Evolutionary conservation across 1,140 invertebrate species (phyloP), one percentile per base, ranked within the genome.

Genomic region (Heterodera schachtii): DNA sequence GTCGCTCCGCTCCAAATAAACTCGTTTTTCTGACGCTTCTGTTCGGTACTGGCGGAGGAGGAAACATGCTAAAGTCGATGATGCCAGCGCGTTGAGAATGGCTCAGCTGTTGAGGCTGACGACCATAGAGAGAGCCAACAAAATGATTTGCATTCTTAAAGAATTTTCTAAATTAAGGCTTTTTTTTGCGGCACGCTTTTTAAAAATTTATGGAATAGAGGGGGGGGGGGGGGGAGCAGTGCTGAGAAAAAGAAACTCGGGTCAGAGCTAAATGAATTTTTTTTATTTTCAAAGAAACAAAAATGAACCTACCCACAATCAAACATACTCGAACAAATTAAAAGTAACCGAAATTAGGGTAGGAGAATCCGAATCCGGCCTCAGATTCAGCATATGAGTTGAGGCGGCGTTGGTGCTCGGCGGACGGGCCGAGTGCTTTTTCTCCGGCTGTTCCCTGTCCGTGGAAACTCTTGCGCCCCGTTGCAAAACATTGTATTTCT

Each of bases 401-500:
- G 19, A 19, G 57, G 13, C 16, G 57, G 19, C 16, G 16, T 52
- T 44, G 16, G 43, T 52, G 64, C 7, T 78, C 31, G 19, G 64
- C n/a, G 19, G 64, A 9, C 21, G 21, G 8, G n/a, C 47, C 9
- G 31, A 3, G 43, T 46, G 49, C 7, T 13, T 16, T 69, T 81
- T 49, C 19, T 82, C 57, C 49, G 21, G 49, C 41, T 79, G 73
- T n/a, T 77, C 52, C 31, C 44, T 73, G 60, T 84, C 83, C 70
- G 85, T 43, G 7, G 85, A 86, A 57, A 85, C 52, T 11, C 77
- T 75, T n/a, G 84, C 73, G 52, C 82, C 76, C 44, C 81, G 80
- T 64, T 85, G 82, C 21, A 77, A 57, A 7, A 86, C 57, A 64
- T 86, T 74, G 86, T 85, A 80, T 49, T 82, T 82, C 21, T 82